A percentile compares a stretch with the other conserved stretches of the same genome.
Conservation (phyloP, 2,888 invertebrate genomes). For the Catotricha subobsoleta region DNA sequence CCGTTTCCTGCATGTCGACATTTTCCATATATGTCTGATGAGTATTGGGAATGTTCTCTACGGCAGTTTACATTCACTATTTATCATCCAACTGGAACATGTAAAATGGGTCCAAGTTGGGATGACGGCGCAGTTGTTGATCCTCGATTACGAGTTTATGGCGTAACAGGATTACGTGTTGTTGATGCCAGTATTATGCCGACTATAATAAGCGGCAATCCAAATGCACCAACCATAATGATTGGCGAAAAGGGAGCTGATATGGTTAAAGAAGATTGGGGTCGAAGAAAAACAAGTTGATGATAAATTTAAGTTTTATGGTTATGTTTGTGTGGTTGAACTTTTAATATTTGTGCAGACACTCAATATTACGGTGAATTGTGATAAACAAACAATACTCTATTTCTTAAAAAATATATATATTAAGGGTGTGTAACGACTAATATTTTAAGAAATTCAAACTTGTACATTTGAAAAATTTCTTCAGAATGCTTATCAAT, state of each 20-base stretch:
- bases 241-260: conserved; percentile 81
- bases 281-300: conserved; percentile 20
- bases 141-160: conserved; percentile 56
- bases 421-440: no score
- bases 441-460: no score
- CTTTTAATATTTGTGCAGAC: no score
- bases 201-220: conserved; percentile 72
- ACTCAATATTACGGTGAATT: no score
- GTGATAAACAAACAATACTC: no score
- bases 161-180: conserved; percentile 57
- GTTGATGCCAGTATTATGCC: conserved; percentile 82
- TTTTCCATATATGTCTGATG: conserved; percentile 52
- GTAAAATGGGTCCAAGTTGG: conserved; percentile 67
- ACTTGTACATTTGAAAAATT: no score
- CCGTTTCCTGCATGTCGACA: conserved; percentile 67
- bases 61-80: conserved; percentile 68
- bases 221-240: conserved; percentile 82
- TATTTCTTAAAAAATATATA: no score
- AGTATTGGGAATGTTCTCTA: conserved; percentile 73
- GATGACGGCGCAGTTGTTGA: conserved; percentile 68
- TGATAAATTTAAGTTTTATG: no score
- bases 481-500: no score
- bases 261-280: conserved; percentile 77
- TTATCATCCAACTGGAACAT: conserved; percentile 70
- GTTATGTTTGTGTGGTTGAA: no score